These are phyloP conservation scores for Bombyx huttoni DNA, from an alignment of 2,888 invertebrate genomes.

Conservation along the genomic window DNA sequence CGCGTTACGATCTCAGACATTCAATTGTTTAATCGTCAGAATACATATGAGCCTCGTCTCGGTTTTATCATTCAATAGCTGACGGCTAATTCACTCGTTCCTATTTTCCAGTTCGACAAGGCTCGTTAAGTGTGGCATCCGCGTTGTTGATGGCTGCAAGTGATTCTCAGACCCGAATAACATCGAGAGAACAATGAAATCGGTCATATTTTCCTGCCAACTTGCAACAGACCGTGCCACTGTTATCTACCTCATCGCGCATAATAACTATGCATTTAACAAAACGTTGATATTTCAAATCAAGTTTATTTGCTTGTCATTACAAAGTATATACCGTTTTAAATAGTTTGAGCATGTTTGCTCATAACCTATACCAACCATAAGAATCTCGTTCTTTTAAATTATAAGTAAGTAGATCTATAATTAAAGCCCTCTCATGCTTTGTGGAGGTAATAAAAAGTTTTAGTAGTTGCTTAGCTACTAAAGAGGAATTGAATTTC, in stretches of 20 bases:
- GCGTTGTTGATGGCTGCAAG: conserved; percentile 65
- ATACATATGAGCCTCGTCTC: conserved; percentile 34
- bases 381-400: conserved; percentile 6
- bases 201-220: conserved; percentile 68
- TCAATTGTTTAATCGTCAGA: conserved; percentile 44
- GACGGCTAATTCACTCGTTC: conserved; percentile 62
- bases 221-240: conserved; percentile 58
- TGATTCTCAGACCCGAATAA: conserved; percentile 64
- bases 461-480: conserved; percentile 28
- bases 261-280: conserved; percentile 59
- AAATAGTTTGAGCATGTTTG: not conserved
- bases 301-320: conserved; percentile 43
- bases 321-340: not conserved
- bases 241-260: conserved; percentile 58
- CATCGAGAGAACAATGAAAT: conserved; percentile 65
- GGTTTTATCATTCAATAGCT: conserved; percentile 56
- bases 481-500: conserved; percentile 46
- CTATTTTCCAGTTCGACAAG: conserved; percentile 69
- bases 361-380: not conserved
- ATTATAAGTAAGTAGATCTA: conserved; percentile 12
- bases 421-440: conserved; percentile 9
- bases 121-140: conserved; percentile 68
- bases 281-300: conserved; percentile 52
- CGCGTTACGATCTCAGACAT: conserved; percentile 26
- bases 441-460: conserved; percentile 26